Percentiles rank a stretch among this genome's conserved stretches.
These are phyloP conservation scores for Helicoverpa zea DNA, from an alignment of 1,140 invertebrate genomes.

Conservation along the genomic window DNA sequence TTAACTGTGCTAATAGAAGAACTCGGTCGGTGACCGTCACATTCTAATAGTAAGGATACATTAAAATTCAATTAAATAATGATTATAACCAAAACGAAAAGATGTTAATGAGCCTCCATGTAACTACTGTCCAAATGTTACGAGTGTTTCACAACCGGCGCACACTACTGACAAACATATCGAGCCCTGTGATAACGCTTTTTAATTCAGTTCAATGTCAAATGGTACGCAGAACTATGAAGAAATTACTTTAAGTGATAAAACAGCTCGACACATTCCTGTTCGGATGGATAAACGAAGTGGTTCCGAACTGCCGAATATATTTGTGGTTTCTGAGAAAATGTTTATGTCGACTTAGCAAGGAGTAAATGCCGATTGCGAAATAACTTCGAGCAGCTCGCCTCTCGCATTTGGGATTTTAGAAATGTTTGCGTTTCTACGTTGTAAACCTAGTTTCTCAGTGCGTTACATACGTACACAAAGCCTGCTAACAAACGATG, in stretches of 20 bases:
- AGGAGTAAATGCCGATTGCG: conserved; percentile 76
- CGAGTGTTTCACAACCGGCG: conserved; percentile 71
- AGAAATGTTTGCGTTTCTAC: conserved; percentile 78
- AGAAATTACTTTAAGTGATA: conserved; percentile 73
- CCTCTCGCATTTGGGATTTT: conserved; percentile 74
- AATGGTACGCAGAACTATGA: conserved; percentile 68
- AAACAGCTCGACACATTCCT: conserved; percentile 53
- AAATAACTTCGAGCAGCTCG: conserved; percentile 66
- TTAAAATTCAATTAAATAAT: conserved; percentile 81
- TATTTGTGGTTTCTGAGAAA: conserved; percentile 73
- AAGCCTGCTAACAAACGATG: conserved; percentile 42
- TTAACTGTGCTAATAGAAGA: conserved; percentile 79
- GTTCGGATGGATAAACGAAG: conserved; percentile 49
- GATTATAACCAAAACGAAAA: conserved; percentile 65
- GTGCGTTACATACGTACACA: conserved; percentile 58
- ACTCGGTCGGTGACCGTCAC: conserved; percentile 59
- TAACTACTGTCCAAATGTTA: conserved; percentile 56
- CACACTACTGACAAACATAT: conserved; percentile 67
- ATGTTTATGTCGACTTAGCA: conserved; percentile 72
- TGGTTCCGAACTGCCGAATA: conserved; percentile 59
- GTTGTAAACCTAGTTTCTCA: conserved; percentile 81
- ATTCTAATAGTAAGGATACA: conserved; percentile 64
- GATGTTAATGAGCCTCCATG: conserved; percentile 65
- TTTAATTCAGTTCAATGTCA: conserved; percentile 83
- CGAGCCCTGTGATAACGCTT: conserved; percentile 76